These are phyloP conservation scores for Pipistrellus nathusii DNA, from an alignment of 2,797 vertebrate species.

Conservation along the genomic window DNA sequence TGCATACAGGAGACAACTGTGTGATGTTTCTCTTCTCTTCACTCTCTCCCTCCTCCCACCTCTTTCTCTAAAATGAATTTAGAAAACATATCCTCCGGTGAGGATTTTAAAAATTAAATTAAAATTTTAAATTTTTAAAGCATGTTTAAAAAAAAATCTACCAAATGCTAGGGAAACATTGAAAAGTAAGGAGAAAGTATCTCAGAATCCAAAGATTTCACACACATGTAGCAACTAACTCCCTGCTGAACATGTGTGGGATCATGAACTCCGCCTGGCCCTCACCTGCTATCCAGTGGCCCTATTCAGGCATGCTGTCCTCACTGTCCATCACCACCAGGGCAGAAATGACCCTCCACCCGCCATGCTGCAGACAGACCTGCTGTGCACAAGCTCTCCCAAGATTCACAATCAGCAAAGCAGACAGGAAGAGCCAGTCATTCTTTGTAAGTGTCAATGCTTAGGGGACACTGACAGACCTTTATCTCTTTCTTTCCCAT, in stretches of 20 bases:
- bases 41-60: too few relatives aligned
- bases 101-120: too few relatives aligned
- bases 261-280: not conserved
- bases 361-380: not conserved
- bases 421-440: not conserved
- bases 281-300: not conserved
- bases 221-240: not conserved
- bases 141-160: too few relatives aligned
- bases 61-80: too few relatives aligned
- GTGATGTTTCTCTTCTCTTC: too few relatives aligned
- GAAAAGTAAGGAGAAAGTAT: not conserved
- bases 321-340: not conserved
- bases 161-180: slow-evolving; percentile 15
- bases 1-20: too few relatives aligned
- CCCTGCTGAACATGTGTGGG: not conserved
- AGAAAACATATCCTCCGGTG: too few relatives aligned
- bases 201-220: slow-evolving; percentile 40
- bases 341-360: not conserved
- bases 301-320: not conserved
- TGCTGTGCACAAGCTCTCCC: not conserved
- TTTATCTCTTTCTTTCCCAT: slow-evolving; percentile 1
- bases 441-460: not conserved
- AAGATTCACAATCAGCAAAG: too few relatives aligned
- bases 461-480: not conserved
- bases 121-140: too few relatives aligned